A percentile compares a stretch with the other conserved stretches of the same genome.
phyloP scores from a whole-genome alignment of 2,888 invertebrate species.

The Beris chalybata region DNA sequence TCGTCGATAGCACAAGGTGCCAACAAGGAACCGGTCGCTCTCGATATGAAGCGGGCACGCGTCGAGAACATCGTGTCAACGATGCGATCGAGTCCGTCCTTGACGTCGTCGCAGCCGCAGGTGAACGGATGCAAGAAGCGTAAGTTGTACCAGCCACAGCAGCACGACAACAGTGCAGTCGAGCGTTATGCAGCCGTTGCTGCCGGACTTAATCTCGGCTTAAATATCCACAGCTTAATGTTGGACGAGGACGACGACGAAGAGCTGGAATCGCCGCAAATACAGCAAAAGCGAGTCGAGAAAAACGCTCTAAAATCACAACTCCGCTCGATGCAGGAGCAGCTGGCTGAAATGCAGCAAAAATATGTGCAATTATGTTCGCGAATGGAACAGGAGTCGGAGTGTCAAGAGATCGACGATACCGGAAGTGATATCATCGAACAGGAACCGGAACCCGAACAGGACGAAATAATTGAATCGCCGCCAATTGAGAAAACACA shows the following conservation, averaged over 20 bases:
- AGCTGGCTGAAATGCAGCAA: conserved; percentile 88
- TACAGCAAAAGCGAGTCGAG: conserved; percentile 82
- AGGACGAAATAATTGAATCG: conserved; percentile 54
- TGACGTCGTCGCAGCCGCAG: conserved; percentile 63
- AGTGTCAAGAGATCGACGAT: conserved; percentile 75
- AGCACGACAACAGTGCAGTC: conserved; percentile 73
- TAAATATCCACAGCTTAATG: conserved; percentile 61
- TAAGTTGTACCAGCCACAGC: conserved; percentile 93
- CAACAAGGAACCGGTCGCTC: conserved; percentile 62
- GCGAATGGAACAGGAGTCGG: conserved; percentile 78
- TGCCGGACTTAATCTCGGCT: conserved; percentile 62
- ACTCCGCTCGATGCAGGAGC: conserved; percentile 83
- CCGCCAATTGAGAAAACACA: conserved; percentile 43
- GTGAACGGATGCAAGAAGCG: conserved; percentile 91
- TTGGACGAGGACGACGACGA: conserved; percentile 75
- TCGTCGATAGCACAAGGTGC: conserved; percentile 45
- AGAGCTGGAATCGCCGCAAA: conserved; percentile 73
- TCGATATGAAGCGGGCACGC: conserved; percentile 87
- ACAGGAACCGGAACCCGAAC: conserved; percentile 61
- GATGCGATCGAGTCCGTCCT: conserved; percentile 86
- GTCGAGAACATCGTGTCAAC: conserved; percentile 94
- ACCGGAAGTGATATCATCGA: conserved; percentile 69
- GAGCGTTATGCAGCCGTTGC: conserved; percentile 63
- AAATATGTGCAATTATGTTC: conserved; percentile 86
- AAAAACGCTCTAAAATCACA: conserved; percentile 85